Evolutionary conservation across 2,113 vertebrate species (phyloP).

Genomic region (Cygnus atratus): DNA sequence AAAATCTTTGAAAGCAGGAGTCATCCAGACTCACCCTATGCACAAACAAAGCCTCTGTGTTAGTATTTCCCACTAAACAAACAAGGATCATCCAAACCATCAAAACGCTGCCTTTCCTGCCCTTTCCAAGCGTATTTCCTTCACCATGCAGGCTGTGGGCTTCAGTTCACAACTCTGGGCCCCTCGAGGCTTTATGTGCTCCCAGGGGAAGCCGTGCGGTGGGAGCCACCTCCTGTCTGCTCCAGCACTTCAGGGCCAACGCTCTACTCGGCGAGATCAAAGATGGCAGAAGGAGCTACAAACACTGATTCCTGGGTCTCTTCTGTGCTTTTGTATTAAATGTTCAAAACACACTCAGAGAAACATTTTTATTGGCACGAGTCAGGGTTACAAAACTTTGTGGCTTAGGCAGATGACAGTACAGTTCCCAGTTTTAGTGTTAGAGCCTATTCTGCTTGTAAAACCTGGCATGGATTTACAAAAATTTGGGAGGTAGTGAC

Average conservation of each 20-base stretch:
- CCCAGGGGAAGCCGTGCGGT: background rate
- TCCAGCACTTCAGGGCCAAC: background rate
- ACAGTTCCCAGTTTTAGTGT: background rate
- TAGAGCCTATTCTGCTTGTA: background rate
- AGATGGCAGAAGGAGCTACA: background rate
- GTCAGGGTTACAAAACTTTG: slow-evolving; percentile 41
- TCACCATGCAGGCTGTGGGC: background rate
- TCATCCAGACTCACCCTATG: background rate
- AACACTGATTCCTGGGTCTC: background rate
- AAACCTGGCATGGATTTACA: slow-evolving; percentile 52
- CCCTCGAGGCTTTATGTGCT: background rate
- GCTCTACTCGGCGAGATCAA: background rate
- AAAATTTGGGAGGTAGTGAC: background rate
- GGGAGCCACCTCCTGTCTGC: background rate
- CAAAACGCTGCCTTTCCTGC: background rate
- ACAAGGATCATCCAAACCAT: background rate
- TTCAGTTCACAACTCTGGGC: background rate
- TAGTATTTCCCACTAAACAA: background rate
- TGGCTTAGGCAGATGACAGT: slow-evolving; percentile 47
- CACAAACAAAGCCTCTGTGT: background rate
- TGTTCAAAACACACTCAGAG: slow-evolving; percentile 4
- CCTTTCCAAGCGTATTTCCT: background rate
- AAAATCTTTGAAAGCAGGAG: background rate
- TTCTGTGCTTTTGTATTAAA: background rate
- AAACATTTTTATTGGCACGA: slow-evolving; percentile 49